Conservation (phyloP, 2,113 vertebrate species). For the Hydrochoerus hydrochaeris region DNA sequence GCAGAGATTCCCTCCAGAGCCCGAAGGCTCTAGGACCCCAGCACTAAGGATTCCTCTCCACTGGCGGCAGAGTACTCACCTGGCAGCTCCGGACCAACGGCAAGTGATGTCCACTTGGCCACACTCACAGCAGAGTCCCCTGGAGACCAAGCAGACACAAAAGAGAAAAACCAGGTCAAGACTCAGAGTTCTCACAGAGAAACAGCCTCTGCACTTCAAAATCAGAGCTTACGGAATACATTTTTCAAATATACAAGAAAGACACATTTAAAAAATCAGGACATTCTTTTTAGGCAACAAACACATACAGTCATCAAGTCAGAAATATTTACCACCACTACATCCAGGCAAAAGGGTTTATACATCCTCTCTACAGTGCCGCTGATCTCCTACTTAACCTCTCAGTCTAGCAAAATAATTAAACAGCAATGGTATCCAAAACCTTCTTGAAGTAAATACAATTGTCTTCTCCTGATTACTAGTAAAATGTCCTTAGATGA, state of each 20-base stretch:
- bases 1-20: background rate
- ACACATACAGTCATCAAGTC: background rate
- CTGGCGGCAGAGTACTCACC: constrained; percentile 59
- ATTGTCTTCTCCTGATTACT: constrained; percentile 12
- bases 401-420: constrained; percentile 58
- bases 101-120: background rate
- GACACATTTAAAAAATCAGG: background rate
- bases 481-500: constrained; percentile 27
- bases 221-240: background rate
- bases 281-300: background rate
- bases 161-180: background rate
- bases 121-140: background rate
- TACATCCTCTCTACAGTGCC: background rate
- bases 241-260: background rate
- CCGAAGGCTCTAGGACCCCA: background rate
- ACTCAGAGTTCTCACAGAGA: background rate
- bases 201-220: constrained; percentile 15
- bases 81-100: background rate
- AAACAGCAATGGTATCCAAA: background rate
- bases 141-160: constrained; percentile 61
- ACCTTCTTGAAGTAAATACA: constrained; percentile 34
- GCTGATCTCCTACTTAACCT: background rate
- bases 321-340: background rate
- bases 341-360: background rate
- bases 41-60: background rate